These are phyloP conservation scores for Ardeotis arabs DNA, from an alignment of 2,113 vertebrate species.

Conservation along the genomic window DNA sequence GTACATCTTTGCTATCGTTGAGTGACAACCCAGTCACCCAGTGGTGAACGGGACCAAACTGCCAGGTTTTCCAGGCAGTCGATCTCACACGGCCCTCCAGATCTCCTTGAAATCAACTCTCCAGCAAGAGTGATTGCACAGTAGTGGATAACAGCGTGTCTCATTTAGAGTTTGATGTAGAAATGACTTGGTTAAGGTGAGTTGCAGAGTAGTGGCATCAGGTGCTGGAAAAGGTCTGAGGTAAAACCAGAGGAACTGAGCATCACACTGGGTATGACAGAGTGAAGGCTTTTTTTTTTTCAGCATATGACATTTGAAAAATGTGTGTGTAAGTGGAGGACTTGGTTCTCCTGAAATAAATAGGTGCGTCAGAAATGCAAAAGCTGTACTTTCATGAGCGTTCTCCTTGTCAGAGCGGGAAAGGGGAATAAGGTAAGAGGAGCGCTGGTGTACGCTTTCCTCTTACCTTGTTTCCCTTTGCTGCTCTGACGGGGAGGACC, in stretches of 20 bases:
- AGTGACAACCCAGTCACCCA: neutral
- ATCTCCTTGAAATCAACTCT: neutral
- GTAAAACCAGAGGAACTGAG: neutral
- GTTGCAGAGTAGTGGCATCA: neutral
- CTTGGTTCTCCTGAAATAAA: neutral
- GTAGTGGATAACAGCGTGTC: neutral
- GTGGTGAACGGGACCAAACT: neutral
- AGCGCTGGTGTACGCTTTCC: neutral
- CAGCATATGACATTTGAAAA: neutral
- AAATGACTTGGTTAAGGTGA: neutral
- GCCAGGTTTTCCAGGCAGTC: neutral
- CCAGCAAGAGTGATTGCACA: neutral
- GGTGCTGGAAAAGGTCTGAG: neutral
- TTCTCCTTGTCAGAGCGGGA: rapidly evolving
- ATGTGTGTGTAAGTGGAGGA: neutral
- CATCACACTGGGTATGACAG: neutral
- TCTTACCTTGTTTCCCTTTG: neutral
- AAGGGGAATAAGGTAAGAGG: neutral
- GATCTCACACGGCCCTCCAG: rapidly evolving
- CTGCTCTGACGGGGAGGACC: rapidly evolving
- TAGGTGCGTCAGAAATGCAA: neutral
- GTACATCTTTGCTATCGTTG: neutral
- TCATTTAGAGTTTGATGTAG: neutral
- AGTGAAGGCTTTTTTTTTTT: neutral
- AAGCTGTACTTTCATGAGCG: neutral